These are phyloP conservation scores for Ptiloglossa arizonensis DNA, from an alignment of 1,140 invertebrate species.

Conservation along the genomic window DNA sequence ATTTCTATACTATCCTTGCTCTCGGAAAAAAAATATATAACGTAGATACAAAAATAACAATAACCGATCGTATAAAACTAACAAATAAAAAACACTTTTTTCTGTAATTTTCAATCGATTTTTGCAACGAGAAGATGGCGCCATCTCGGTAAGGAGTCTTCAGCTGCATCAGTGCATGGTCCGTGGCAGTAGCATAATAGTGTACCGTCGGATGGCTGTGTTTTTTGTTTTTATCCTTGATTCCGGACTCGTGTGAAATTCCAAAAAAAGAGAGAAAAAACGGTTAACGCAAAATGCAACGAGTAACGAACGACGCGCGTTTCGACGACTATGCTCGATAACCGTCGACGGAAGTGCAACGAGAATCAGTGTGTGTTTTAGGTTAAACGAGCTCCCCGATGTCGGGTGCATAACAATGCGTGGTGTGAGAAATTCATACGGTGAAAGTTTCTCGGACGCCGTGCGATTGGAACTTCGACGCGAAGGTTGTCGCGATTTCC, in stretches of 20 bases:
- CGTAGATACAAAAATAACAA: neutral
- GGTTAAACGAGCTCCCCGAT: conserved; percentile 50
- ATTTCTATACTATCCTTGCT: neutral
- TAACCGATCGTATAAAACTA: too few species aligned
- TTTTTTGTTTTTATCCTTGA: neutral
- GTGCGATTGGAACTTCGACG: conserved; percentile 14
- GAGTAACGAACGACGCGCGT: neutral
- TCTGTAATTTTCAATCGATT: conserved; percentile 2
- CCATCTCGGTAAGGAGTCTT: neutral
- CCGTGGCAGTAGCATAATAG: conserved; percentile 29
- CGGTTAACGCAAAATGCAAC: neutral
- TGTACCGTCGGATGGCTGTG: conserved; percentile 1
- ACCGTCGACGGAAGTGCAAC: neutral
- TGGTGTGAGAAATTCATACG: conserved; percentile 55
- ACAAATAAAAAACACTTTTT: too few species aligned
- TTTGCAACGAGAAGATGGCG: conserved; percentile 11
- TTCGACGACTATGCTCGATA: neutral
- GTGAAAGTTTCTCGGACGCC: conserved; percentile 69
- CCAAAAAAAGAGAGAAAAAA: neutral
- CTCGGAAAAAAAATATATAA: neutral
- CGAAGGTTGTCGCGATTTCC: conserved; percentile 13
- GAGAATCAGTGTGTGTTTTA: conserved; percentile 41
- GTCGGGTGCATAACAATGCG: conserved; percentile 55
- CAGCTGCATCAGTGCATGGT: conserved; percentile 9
- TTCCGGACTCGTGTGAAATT: neutral